Percentiles rank a stretch among this genome's conserved stretches.
Conservation (phyloP, 2,797 vertebrate genomes). For the Fistularia commersonii region DNA sequence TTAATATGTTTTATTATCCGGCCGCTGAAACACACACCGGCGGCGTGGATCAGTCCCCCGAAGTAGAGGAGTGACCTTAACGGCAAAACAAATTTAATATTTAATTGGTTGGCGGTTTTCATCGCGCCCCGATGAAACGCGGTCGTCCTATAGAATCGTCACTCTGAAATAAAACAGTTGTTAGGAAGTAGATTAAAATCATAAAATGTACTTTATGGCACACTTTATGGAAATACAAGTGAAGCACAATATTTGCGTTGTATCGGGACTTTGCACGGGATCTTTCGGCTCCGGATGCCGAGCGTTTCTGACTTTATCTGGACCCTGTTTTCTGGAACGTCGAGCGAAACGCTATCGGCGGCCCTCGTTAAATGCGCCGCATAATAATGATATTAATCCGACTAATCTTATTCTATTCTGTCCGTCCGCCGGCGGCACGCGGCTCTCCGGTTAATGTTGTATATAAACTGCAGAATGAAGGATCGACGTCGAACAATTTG, state of each 20-base stretch:
- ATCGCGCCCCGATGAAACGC: slow-evolving; percentile 35
- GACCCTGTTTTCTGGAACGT: slow-evolving; percentile 7
- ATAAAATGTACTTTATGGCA: slow-evolving; percentile 60
- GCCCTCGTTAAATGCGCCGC: slow-evolving; percentile 44
- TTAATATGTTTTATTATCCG: no score
- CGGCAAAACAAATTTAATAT: slow-evolving; percentile 22
- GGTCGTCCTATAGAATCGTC: slow-evolving; percentile 22
- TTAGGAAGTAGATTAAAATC: slow-evolving; percentile 47
- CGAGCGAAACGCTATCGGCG: slow-evolving; percentile 53
- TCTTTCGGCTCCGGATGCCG: no score
- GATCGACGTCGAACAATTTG: slow-evolving; percentile 53
- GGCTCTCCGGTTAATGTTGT: slow-evolving; percentile 57
- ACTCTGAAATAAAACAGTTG: slow-evolving; percentile 37
- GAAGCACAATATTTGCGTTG: slow-evolving; percentile 46
- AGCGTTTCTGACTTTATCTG: no score
- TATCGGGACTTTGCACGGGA: slow-evolving; percentile 50
- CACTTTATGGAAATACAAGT: slow-evolving; percentile 53
- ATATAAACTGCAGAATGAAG: slow-evolving; percentile 56
- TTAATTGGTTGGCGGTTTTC: slow-evolving; percentile 35
- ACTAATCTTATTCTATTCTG: slow-evolving; percentile 57
- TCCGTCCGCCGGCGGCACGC: slow-evolving; percentile 50
- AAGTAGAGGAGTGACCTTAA: slow-evolving; percentile 21
- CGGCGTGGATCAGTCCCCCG: slow-evolving; percentile 5
- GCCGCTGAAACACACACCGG: no score
- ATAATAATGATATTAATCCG: slow-evolving; percentile 55